Percentiles rank a stretch among this genome's conserved stretches.
These are phyloP conservation scores for Carcharodon carcharias DNA, from an alignment of 2,797 vertebrate species.

Conservation along the genomic window DNA sequence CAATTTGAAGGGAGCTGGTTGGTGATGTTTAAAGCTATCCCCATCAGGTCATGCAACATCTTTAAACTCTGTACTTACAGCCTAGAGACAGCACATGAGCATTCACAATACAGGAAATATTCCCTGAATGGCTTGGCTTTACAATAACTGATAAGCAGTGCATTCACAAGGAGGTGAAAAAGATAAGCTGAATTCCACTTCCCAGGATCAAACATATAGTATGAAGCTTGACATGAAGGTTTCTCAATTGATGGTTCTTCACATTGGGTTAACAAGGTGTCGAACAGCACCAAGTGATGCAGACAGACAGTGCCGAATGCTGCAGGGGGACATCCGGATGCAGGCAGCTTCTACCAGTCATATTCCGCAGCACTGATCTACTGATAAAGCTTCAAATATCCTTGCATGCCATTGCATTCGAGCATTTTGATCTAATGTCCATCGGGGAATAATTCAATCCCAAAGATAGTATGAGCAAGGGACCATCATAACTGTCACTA, in stretches of 20 bases:
- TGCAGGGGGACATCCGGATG: background rate
- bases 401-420: background rate
- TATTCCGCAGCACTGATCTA: background rate
- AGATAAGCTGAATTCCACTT: background rate
- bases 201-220: background rate
- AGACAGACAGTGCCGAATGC: background rate
- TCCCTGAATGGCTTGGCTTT: background rate
- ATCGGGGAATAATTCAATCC: background rate
- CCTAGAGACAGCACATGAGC: background rate
- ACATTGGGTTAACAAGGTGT: background rate
- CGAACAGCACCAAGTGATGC: background rate
- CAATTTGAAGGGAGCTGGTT: background rate
- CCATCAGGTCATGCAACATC: background rate
- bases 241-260: background rate
- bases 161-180: background rate
- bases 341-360: background rate
- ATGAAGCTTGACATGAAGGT: background rate
- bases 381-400: background rate
- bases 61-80: background rate
- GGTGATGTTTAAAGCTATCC: background rate
- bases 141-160: background rate
- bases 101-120: background rate
- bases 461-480: background rate
- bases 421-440: background rate
- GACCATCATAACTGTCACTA: background rate